phyloP scores from a whole-genome alignment of 2,888 invertebrate genomes.

The Nemotelus nigrinus region DNA sequence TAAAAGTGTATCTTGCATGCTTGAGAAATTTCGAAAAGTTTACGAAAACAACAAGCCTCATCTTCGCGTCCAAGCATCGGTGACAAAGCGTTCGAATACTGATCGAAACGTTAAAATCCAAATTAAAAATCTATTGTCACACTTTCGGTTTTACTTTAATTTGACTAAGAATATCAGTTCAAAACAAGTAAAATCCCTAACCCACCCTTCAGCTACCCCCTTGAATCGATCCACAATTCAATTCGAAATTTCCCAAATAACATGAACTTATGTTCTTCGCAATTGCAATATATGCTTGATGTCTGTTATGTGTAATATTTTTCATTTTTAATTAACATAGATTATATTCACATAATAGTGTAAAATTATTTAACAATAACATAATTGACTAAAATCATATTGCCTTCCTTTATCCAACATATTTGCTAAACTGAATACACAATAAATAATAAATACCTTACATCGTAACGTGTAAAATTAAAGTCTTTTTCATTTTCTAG shows the following conservation, averaged over 20 bases:
- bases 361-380: conserved; percentile 40
- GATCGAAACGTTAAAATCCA: neutral
- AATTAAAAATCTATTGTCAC: neutral
- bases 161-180: neutral
- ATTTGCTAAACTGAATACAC: conserved; percentile 16
- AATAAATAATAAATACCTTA: conserved; percentile 47
- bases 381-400: conserved; percentile 46
- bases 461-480: conserved; percentile 41
- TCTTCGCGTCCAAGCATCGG: too few relatives aligned
- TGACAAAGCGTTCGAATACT: too few relatives aligned
- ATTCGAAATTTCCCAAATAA: conserved; percentile 30
- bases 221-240: too few relatives aligned
- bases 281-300: conserved; percentile 13
- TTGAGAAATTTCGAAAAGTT: conserved; percentile 44
- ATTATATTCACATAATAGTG: conserved; percentile 28
- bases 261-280: conserved; percentile 29
- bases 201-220: neutral
- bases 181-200: conserved; percentile 10
- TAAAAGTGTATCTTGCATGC: conserved; percentile 15
- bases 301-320: conserved; percentile 17
- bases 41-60: neutral
- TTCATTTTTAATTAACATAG: conserved; percentile 29
- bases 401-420: conserved; percentile 31
- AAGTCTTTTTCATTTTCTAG: conserved; percentile 45
- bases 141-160: conserved; percentile 28